These are phyloP conservation scores for Pteria penguin DNA, from an alignment of 2,888 invertebrate species.

Conservation along the genomic window DNA sequence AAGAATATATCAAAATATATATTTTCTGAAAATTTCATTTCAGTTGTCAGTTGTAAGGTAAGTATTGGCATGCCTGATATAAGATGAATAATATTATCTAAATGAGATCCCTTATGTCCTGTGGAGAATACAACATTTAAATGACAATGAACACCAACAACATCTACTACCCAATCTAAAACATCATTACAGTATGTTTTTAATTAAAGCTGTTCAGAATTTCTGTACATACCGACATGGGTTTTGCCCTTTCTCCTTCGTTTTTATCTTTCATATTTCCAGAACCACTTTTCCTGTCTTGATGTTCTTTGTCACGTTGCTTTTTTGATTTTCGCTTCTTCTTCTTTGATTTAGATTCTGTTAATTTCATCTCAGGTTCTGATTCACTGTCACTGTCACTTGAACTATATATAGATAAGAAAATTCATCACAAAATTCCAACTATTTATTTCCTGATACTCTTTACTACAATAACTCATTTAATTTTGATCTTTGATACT, in stretches of 20 bases:
- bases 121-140: no score
- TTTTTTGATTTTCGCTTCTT: constrained; percentile 72
- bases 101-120: no score
- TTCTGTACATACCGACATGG: constrained; percentile 61
- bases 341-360: constrained; percentile 62
- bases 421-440: background rate
- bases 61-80: no score
- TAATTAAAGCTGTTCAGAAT: no score
- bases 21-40: no score
- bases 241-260: constrained; percentile 53
- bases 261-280: constrained; percentile 57
- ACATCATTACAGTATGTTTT: no score
- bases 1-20: no score
- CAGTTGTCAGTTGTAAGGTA: no score
- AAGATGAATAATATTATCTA: no score
- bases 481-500: no score
- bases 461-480: background rate
- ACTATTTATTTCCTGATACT: background rate
- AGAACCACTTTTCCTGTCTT: constrained; percentile 59
- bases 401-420: constrained; percentile 63
- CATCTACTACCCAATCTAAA: no score
- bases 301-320: constrained; percentile 67
- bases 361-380: constrained; percentile 74
- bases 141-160: no score
- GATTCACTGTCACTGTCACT: constrained; percentile 79